Evolutionary conservation across 2,797 vertebrate species (phyloP), one percentile per base, ranked within the genome.

Genomic region (Eleutherodactylus coqui): DNA sequence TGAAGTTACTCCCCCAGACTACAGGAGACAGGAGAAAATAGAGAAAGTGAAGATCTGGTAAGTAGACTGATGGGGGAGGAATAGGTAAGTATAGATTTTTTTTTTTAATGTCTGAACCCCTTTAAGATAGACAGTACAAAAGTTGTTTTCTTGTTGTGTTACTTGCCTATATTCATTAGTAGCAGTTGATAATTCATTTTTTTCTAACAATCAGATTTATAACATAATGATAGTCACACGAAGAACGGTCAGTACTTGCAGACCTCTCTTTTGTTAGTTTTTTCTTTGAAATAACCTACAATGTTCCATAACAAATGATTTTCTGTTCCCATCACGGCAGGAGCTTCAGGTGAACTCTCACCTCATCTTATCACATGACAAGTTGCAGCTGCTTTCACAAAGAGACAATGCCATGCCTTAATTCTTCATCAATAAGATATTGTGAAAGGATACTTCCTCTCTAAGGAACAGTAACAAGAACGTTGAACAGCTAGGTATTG

Each of bases 381-480:
- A 70, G 47, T 51, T 79, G 62, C 83, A 67, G 43, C n/a, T 69
- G 60, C 45, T 78, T 78, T 21, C 62, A 70, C 45, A n/a, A 47
- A 77, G 34, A 77, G 73, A 60, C 32, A 60, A 78, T 41, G 51
- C 24, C 32, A 10, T 36, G 69, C 13, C 62, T 43, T 27, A 4
- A 34, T 58, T 19, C 36, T 45, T 43, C n/a, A 79, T 79, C 83
- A 85, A 79, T 85, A 79, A 64, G 51, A 69, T 58, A 67, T 17
- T 43, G 49, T 29, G 34, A 29, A 85, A 70, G 36, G 21, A n/a
- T 38, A 21, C 45, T 34, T 79, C 69, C 34, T 43, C 51, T 24
- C 64, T 79, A 27, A 79, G 34, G 83, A 53, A 79, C 14, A 60
- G 72, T 47, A 16, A 75, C 17, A 45, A 34, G 38, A 76, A 36